A percentile compares a stretch with the other conserved stretches of the same genome.
Conservation (phyloP, 2,113 vertebrate genomes). For the Machaerirhynchus nigripectus region DNA sequence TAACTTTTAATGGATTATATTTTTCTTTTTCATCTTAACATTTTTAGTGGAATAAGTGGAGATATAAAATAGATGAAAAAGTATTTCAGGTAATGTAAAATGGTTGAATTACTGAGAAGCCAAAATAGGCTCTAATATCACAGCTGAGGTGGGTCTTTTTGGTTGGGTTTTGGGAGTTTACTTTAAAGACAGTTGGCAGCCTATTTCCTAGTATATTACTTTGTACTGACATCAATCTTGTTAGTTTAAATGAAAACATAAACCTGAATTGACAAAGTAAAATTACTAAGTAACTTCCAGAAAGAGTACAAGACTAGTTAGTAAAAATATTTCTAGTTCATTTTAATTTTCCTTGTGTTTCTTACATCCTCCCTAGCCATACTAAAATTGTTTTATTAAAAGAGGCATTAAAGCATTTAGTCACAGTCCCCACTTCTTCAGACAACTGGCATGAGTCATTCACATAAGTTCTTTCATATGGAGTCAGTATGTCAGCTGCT, state of each 20-base stretch:
- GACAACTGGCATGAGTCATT: neutral
- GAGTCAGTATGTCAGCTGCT: neutral
- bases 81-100: neutral
- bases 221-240: neutral
- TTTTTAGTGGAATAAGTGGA: neutral
- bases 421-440: neutral
- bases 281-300: neutral
- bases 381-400: neutral
- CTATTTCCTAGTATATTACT: neutral
- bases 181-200: neutral
- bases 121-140: neutral
- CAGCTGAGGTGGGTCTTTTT: neutral
- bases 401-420: neutral
- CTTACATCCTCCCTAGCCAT: neutral
- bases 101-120: neutral
- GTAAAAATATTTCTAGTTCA: neutral
- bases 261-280: neutral
- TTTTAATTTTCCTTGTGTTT: neutral
- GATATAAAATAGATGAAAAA: neutral
- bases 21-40: neutral
- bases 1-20: neutral
- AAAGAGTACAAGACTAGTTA: neutral
- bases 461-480: neutral
- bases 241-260: neutral
- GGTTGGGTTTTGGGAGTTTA: neutral